A percentile compares a stretch with the other conserved stretches of the same genome.
phyloP scores from a whole-genome alignment of 37 sponge, comb jelly and placozoan genomes.

The Axinella damicornis region DNA sequence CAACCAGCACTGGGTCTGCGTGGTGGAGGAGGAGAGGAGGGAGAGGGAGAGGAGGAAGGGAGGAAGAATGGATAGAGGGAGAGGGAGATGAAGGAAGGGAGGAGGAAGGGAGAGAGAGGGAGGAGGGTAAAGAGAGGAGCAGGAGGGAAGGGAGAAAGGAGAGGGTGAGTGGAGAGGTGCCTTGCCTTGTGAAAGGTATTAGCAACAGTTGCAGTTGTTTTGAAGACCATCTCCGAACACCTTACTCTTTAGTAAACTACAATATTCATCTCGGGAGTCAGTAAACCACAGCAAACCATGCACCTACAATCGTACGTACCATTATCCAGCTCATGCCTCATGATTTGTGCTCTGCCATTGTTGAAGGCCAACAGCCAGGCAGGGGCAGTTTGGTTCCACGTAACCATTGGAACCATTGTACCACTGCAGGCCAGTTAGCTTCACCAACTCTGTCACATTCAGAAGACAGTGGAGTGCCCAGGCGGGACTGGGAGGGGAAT shows the following conservation, averaged over 20 bases:
- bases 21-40: too few relatives aligned
- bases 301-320: constrained; percentile 16
- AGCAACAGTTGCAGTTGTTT: too few relatives aligned
- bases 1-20: constrained; percentile 78
- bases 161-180: background rate
- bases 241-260: background rate
- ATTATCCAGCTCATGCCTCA: constrained; percentile 85
- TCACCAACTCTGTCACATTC: constrained; percentile 66
- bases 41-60: too few relatives aligned
- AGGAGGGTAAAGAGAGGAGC: too few relatives aligned
- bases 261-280: background rate
- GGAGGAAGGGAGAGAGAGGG: too few relatives aligned
- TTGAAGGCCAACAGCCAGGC: constrained; percentile 84
- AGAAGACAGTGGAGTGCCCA: constrained; percentile 47
- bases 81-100: background rate
- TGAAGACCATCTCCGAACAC: background rate
- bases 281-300: background rate
- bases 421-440: constrained; percentile 79
- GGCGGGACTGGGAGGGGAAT: too few relatives aligned
- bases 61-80: background rate
- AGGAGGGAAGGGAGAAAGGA: background rate
- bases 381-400: constrained; percentile 69
- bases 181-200: background rate
- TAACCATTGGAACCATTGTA: constrained; percentile 80
- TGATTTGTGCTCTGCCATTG: constrained; percentile 88